Evolutionary conservation across 2,888 invertebrate genomes (phyloP).

Genomic region (Idaea straminata): DNA sequence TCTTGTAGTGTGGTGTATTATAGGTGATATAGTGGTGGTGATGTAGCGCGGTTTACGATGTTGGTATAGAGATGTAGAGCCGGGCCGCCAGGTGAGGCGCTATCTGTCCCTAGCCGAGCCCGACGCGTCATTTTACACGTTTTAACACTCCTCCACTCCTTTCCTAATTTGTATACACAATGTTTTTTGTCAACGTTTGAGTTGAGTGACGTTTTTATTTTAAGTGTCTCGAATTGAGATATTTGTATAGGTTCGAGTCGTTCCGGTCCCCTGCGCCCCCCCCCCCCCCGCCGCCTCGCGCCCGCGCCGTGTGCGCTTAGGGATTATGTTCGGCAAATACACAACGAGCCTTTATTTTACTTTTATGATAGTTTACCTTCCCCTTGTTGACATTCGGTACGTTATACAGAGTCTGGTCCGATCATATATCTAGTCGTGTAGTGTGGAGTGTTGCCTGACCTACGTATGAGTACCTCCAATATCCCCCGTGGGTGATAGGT

Average conservation of each 20-base stretch:
- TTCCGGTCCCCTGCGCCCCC: conserved; percentile 40
- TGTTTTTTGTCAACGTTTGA: conserved; percentile 52
- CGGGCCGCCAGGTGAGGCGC: conserved; percentile 38
- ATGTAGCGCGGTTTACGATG: too few species aligned
- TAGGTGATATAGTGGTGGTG: too few species aligned
- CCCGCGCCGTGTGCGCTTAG: conserved; percentile 13
- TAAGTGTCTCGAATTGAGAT: conserved; percentile 69
- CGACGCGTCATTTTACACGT: conserved; percentile 63
- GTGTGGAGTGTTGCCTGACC: too few species aligned
- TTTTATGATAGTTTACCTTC: conserved; percentile 4
- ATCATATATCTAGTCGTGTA: too few species aligned
- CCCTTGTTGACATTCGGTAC: not conserved
- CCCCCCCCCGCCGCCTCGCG: too few species aligned
- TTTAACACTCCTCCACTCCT: conserved; percentile 57
- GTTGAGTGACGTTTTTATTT: conserved; percentile 62
- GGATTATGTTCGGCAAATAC: conserved; percentile 46
- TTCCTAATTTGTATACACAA: conserved; percentile 59
- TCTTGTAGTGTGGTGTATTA: not conserved
- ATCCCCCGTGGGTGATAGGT: too few species aligned
- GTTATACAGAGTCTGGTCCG: not conserved
- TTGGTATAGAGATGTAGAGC: conserved; percentile 3
- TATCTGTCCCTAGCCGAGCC: conserved; percentile 33
- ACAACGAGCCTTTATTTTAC: conserved; percentile 14
- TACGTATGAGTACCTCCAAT: too few species aligned
- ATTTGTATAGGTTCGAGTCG: conserved; percentile 67